A percentile compares a stretch with the other conserved stretches of the same genome.
Evolutionary conservation across 1,140 invertebrate genomes (phyloP).

Genomic region (Diorhabda sublineata): DNA sequence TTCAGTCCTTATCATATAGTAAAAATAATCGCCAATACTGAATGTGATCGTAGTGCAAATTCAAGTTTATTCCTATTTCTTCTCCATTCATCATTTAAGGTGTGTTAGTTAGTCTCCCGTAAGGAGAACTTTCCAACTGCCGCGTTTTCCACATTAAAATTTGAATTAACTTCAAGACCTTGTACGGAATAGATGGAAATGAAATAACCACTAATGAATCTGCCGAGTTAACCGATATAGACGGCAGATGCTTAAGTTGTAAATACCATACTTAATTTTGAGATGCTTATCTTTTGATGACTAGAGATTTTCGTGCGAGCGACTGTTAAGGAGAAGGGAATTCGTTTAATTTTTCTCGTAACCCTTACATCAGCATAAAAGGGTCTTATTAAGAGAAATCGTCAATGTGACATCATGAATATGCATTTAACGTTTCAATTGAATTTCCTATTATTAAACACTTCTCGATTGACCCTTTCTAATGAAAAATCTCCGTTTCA

Average conservation of each 20-base stretch:
- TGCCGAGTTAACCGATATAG: constrained; percentile 5
- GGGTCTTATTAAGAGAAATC: constrained; percentile 4
- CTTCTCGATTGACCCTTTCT: constrained; percentile 2
- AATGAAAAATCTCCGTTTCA: not conserved
- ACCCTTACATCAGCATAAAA: constrained; percentile 5
- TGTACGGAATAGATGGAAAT: constrained; percentile 1
- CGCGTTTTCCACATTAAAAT: not conserved
- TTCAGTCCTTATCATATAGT: too few relatives aligned
- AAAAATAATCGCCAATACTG: too few relatives aligned
- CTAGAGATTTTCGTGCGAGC: not conserved
- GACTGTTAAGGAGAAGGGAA: not conserved
- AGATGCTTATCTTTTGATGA: constrained; percentile 10
- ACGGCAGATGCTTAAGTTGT: constrained; percentile 10
- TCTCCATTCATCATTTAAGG: too few relatives aligned
- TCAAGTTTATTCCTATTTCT: too few relatives aligned
- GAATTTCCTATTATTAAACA: not conserved
- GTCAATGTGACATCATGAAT: not conserved
- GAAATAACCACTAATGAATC: constrained; percentile 10
- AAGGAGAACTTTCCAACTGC: too few relatives aligned
- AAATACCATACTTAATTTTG: constrained; percentile 4
- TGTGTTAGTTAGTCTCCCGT: too few relatives aligned
- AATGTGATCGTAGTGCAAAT: too few relatives aligned
- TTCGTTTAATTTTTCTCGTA: not conserved
- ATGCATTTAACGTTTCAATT: not conserved
- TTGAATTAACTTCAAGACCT: not conserved